Base-by-base conservation (phyloP, 2,797 vertebrate species). In the Coregonus sp. region DNA sequence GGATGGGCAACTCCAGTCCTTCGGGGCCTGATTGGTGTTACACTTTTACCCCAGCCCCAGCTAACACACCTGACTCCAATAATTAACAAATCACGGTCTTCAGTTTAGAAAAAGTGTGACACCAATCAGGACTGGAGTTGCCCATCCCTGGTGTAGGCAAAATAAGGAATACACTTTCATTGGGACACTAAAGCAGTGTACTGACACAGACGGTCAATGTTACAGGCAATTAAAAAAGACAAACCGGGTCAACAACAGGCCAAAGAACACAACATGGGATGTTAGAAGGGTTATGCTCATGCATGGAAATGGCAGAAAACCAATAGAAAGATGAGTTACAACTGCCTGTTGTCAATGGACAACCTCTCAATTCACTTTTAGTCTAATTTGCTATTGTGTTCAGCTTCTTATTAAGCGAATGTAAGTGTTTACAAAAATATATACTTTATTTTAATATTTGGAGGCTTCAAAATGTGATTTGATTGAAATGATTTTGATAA, bases 331-430 rank as follows among this genome's bases (percentile, higher is more conserved):
- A 69, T 84, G 88, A 73, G 72, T 76, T 81, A 75, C 52, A 85
- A 87, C 81, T 88, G 87, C 85, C 93, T 95, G 93, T 82, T 94
- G 94, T 95, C 94, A 95, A 95, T 95, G 94, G 94, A 95, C 93
- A 83, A 80, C 75, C 35, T 78, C 75, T 74, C 25, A 75, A 81
- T 74, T 59, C 69, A 61, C 25, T 51, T 67, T 47, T 47, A 47
- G 40, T 47, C 9, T 11, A 47, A 47, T 47, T 47, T 47, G 40
- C 9, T 47, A 12, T 47, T 2, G 9, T 2, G 40, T 47, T 47
- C 40, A 47, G 40, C 9, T 47, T 47, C 40, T 47, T 47, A 47
- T 47, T 47, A 47, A 2, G 9, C 9, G 2, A 47, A 47, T 47
- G 7, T 9, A 47, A 47, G 40, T 47, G n/a, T 20, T 63, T 7